Evolutionary conservation across 1,140 invertebrate species (phyloP), one percentile per base, ranked within the genome.

Genomic region (Cydia strobilella): DNA sequence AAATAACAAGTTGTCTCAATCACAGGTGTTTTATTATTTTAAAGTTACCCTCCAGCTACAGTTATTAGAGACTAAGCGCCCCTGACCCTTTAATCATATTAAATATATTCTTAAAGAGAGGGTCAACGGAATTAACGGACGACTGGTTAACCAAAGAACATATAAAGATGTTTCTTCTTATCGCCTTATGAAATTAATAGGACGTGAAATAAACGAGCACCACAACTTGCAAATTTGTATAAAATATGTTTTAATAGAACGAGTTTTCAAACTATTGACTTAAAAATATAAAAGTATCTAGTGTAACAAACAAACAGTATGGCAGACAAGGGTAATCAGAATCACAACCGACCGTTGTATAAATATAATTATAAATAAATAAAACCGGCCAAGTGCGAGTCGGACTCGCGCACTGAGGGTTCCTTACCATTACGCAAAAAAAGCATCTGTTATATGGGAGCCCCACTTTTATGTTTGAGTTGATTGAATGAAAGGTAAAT

Each of bases 121-220:
- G 18, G 54, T 20, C 9, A 23, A 23, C 20, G 2, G 7, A 59
- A 59, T 59, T 2, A 59, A 59, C 0, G 12, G 9, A 59, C 7
- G 10, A 23, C 54, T 9, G 9, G 54, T 59, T 59, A 20, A 59
- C 54, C 54, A 59, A 23, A 59, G 2, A 20, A 12, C 18, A 6
- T 59, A 18, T 13, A 45, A 59, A 23, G 54, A 23, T 59, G 20
- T 12, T 59, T 59, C 20, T 59, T 23, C 27, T 31, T 42, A 42
- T 69, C 65, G n/a, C 3, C 9, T 39, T 69, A 42, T 27, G 39
- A 39, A 42, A 13, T 69, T 35, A 69, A 69, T 69, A 35, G 15
- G 31, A 35, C 65, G 65, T 59, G 54, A 23, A 23, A 59, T 23
- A 59, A 59, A 59, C 20, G 51, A 18, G 20, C 54, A 59, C 54